These are phyloP conservation scores for Chydorus sphaericus DNA, from an alignment of 2,888 invertebrate genomes.

Conservation along the genomic window DNA sequence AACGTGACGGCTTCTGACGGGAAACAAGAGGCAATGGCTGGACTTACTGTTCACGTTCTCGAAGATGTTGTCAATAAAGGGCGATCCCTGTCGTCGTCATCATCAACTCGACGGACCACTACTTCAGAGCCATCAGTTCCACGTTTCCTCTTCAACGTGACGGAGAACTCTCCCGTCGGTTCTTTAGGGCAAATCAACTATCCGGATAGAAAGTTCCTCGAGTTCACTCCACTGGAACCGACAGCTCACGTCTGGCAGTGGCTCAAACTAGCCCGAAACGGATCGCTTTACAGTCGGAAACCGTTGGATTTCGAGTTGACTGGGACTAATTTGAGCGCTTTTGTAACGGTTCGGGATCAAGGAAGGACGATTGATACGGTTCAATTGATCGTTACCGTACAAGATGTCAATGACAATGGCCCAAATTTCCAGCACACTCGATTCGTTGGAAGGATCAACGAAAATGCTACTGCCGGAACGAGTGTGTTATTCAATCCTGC, in stretches of 20 bases:
- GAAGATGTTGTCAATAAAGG: slow-evolving; percentile 55
- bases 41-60: slow-evolving; percentile 69
- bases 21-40: slow-evolving; percentile 46
- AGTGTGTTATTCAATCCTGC: slow-evolving; percentile 17
- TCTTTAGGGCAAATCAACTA: slow-evolving; percentile 48
- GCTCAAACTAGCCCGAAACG: slow-evolving; percentile 60
- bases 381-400: slow-evolving; percentile 8
- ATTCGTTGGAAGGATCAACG: slow-evolving; percentile 18
- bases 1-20: slow-evolving; percentile 61
- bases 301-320: slow-evolving; percentile 56
- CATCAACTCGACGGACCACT: too few relatives aligned
- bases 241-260: slow-evolving; percentile 28
- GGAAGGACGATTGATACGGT: slow-evolving; percentile 3
- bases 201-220: neutral
- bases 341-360: slow-evolving; percentile 8
- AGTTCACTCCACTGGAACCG: slow-evolving; percentile 9
- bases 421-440: slow-evolving; percentile 11
- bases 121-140: neutral
- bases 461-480: slow-evolving; percentile 23
- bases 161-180: slow-evolving; percentile 57
- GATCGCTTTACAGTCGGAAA: slow-evolving; percentile 58
- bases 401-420: slow-evolving; percentile 15
- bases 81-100: slow-evolving; percentile 1
- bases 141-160: slow-evolving; percentile 49
- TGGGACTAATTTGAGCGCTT: neutral